phyloP scores from a whole-genome alignment of 2,113 vertebrate genomes.

The Willisornis vidua region DNA sequence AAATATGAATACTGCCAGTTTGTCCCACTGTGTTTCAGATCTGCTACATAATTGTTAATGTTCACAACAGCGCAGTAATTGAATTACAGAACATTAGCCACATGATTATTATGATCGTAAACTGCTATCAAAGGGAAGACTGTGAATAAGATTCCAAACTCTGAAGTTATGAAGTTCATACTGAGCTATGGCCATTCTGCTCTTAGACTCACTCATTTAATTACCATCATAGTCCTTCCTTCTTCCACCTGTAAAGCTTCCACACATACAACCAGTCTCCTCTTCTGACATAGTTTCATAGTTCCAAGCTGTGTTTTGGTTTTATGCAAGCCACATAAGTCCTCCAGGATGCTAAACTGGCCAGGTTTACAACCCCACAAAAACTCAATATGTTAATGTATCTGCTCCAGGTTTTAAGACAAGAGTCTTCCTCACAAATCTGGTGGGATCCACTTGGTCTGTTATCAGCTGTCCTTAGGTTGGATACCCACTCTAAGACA shows the following conservation, averaged over 20 bases:
- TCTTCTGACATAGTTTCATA: neutral
- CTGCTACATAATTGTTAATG: constrained; percentile 63
- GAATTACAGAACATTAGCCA: constrained; percentile 75
- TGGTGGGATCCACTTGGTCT: neutral
- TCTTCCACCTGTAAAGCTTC: neutral
- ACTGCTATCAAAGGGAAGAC: constrained; percentile 43
- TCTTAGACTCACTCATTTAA: neutral
- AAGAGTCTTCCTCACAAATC: neutral
- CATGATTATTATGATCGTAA: constrained; percentile 65
- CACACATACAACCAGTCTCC: neutral
- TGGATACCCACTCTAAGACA: neutral
- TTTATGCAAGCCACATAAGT: neutral
- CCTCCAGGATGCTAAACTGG: neutral
- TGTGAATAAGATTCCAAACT: constrained; percentile 43
- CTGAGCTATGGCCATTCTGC: neutral
- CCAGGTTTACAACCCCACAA: neutral
- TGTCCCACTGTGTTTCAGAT: constrained; percentile 67
- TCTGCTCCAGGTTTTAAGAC: neutral
- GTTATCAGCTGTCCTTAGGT: neutral
- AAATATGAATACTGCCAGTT: constrained; percentile 63
- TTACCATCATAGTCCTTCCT: neutral
- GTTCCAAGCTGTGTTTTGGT: neutral
- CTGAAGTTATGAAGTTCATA: constrained; percentile 5
- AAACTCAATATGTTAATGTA: neutral
- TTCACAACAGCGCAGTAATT: constrained; percentile 69